Conservation (phyloP, 2,113 vertebrate genomes). For the Desmodus rotundus region DNA sequence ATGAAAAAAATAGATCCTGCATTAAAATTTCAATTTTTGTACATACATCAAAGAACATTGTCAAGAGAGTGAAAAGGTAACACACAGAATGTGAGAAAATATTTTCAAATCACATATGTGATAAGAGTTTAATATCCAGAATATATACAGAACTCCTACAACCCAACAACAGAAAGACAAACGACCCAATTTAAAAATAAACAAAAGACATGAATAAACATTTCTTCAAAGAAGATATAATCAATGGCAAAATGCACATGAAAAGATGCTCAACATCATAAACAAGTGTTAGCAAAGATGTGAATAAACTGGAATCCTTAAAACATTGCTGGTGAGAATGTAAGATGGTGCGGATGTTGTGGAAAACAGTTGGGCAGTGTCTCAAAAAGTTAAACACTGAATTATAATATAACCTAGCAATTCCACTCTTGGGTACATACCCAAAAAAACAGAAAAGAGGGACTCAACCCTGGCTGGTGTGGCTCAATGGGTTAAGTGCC, state of each 20-base stretch:
- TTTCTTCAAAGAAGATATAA: background rate
- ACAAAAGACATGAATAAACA: background rate
- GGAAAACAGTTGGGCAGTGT: background rate
- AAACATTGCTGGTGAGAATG: background rate
- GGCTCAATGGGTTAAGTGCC: no score
- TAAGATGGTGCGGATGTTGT: background rate
- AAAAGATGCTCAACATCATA: background rate
- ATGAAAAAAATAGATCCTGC: background rate
- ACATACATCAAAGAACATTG: background rate
- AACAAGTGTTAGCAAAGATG: background rate
- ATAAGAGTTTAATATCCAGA: background rate
- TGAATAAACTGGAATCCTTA: background rate
- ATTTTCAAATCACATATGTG: background rate
- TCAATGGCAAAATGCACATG: background rate
- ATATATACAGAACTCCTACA: background rate
- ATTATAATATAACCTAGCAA: background rate
- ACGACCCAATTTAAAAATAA: background rate
- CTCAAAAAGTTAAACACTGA: background rate
- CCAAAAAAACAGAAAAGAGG: background rate
- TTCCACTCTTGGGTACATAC: background rate
- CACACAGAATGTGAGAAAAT: background rate
- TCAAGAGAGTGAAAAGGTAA: background rate
- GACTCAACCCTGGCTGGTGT: background rate
- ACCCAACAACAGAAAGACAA: background rate
- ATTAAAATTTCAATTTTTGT: background rate